phyloP scores from a whole-genome alignment of 1,140 invertebrate species.

The Drosophila nigromelanica region DNA sequence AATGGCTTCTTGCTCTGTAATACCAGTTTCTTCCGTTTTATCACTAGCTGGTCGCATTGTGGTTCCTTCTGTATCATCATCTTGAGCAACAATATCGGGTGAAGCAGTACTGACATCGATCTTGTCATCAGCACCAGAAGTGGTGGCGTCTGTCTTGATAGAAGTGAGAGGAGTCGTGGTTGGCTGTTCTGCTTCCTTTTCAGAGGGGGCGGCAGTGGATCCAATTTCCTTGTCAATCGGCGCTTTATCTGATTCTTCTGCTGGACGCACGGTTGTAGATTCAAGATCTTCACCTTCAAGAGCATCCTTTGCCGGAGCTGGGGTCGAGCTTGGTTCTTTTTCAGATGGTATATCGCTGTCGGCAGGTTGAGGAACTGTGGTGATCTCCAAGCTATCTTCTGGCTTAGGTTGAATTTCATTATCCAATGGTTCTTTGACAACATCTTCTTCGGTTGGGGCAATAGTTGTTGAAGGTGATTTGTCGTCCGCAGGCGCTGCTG shows the following conservation, averaged over 20 bases:
- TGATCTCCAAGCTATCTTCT: slow-evolving; percentile 23
- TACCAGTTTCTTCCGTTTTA: slow-evolving; percentile 23
- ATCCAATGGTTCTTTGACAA: slow-evolving; percentile 10
- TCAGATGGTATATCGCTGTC: slow-evolving; percentile 20
- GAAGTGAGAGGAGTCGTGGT: slow-evolving; percentile 23
- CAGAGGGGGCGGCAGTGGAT: slow-evolving; percentile 20
- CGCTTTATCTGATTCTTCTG: slow-evolving; percentile 31
- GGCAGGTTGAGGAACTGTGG: slow-evolving; percentile 11
- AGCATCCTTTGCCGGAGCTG: slow-evolving; percentile 27
- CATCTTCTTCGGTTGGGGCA: slow-evolving; percentile 26
- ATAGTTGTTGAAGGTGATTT: slow-evolving; percentile 17
- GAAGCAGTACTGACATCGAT: slow-evolving; percentile 26
- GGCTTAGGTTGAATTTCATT: slow-evolving; percentile 7
- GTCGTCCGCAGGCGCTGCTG: slow-evolving; percentile 12
- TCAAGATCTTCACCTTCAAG: slow-evolving; percentile 14
- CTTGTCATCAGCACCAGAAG: slow-evolving; percentile 26
- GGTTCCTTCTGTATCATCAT: slow-evolving; percentile 47
- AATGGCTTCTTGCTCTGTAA: slow-evolving; percentile 5
- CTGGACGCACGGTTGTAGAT: slow-evolving; percentile 12
- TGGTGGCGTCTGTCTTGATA: slow-evolving; percentile 32
- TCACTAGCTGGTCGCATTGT: slow-evolving; percentile 36
- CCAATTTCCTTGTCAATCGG: slow-evolving; percentile 20
- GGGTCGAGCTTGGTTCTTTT: slow-evolving; percentile 23
- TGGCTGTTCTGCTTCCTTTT: slow-evolving; percentile 30
- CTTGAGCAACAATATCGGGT: slow-evolving; percentile 22